Evolutionary conservation across 2,113 vertebrate genomes (phyloP).

Genomic region (Glaucomys volans): DNA sequence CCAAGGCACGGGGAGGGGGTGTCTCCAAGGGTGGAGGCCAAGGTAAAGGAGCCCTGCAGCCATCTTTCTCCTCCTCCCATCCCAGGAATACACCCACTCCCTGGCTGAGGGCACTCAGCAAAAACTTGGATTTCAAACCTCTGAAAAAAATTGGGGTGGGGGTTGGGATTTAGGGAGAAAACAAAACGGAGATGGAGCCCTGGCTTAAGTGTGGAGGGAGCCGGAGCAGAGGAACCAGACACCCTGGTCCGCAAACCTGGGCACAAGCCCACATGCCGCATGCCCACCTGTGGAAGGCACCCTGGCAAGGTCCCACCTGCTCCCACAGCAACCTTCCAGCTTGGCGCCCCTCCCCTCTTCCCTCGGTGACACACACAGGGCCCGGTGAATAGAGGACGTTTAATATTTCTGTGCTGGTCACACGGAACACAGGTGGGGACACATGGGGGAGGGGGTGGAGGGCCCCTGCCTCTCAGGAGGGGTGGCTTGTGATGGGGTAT

Average conservation of each 20-base stretch:
- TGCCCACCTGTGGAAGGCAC: background rate
- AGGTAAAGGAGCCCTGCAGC: rapidly evolving
- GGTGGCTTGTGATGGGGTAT: slow-evolving; percentile 63
- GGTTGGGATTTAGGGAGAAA: background rate
- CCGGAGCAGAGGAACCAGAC: too few species aligned
- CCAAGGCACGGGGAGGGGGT: rapidly evolving
- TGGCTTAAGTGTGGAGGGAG: rapidly evolving
- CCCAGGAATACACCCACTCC: background rate
- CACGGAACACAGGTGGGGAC: slow-evolving; percentile 79
- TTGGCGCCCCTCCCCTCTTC: background rate
- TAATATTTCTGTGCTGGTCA: slow-evolving; percentile 85
- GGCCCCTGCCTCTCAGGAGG: slow-evolving; percentile 64
- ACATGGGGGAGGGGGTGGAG: slow-evolving; percentile 52
- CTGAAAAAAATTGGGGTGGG: background rate
- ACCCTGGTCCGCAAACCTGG: rapidly evolving
- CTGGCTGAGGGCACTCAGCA: background rate
- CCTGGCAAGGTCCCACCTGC: too few species aligned
- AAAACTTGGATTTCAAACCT: background rate
- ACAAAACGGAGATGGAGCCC: background rate
- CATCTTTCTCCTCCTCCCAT: background rate
- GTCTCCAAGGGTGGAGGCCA: too few species aligned
- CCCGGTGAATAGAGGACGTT: slow-evolving; percentile 81
- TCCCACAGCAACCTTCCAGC: background rate
- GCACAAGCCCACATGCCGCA: rapidly evolving
- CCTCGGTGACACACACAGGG: slow-evolving; percentile 72